phyloP scores from a whole-genome alignment of 2,888 invertebrate genomes.

The Gerris lacustris region DNA sequence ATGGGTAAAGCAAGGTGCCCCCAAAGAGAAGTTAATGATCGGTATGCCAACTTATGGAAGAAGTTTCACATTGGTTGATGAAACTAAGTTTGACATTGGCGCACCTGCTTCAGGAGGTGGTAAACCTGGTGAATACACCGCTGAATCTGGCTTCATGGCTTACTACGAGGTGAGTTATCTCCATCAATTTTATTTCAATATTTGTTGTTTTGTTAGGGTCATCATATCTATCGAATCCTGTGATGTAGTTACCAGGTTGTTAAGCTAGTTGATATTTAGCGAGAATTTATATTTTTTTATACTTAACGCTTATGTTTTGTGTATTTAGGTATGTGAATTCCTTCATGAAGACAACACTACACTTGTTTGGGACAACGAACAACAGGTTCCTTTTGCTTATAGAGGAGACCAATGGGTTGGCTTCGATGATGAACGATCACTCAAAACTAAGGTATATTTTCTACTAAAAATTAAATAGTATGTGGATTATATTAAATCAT shows the following conservation, averaged over 20 bases:
- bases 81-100: conserved; percentile 81
- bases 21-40: conserved; percentile 84
- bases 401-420: conserved; percentile 86
- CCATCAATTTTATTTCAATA: conserved; percentile 8
- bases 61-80: conserved; percentile 75
- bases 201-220: no score
- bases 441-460: conserved; percentile 67
- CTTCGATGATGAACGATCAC: conserved; percentile 82
- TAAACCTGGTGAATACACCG: conserved; percentile 71
- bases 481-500: no score
- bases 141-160: conserved; percentile 86
- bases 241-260: no score
- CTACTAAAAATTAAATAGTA: conserved; percentile 14
- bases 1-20: conserved; percentile 87
- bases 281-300: no score
- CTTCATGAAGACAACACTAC: conserved; percentile 80
- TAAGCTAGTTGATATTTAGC: no score
- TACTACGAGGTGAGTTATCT: conserved; percentile 62
- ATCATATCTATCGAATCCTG: no score
- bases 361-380: conserved; percentile 89
- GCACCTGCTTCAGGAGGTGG: conserved; percentile 84
- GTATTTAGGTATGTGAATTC: conserved; percentile 65
- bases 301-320: no score
- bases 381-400: conserved; percentile 90
- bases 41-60: conserved; percentile 92